phyloP scores from a whole-genome alignment of 92 coral and sea anemone species.

The Porites cylindrica region DNA sequence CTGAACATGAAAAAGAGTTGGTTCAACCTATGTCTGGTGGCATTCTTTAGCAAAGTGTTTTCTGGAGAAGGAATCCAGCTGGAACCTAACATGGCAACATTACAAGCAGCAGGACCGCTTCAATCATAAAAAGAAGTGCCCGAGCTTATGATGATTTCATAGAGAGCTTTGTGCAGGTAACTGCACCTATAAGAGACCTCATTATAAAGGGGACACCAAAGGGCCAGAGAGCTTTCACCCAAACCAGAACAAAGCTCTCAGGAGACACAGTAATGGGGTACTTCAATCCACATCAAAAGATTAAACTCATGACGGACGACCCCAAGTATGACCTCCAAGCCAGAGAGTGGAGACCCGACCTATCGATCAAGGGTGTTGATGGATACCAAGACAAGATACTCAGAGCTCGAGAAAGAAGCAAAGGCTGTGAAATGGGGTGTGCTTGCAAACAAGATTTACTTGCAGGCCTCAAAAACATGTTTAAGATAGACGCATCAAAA shows the following conservation, averaged over 20 bases:
- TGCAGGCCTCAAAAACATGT: conserved; percentile 32
- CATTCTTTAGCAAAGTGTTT: conserved; percentile 38
- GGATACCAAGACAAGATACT: conserved; percentile 17
- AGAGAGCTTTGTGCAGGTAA: conserved; percentile 13
- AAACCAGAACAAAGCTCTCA: not conserved
- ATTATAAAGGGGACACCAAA: conserved; percentile 24
- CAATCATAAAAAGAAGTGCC: conserved; percentile 20
- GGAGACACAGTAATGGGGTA: conserved; percentile 42
- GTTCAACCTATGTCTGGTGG: conserved; percentile 9
- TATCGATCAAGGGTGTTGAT: not conserved
- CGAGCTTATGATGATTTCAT: conserved; percentile 48
- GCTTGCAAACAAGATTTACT: conserved; percentile 42
- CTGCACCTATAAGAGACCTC: not conserved
- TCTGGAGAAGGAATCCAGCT: conserved; percentile 39
- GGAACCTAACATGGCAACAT: conserved; percentile 32
- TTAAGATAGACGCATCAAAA: conserved; percentile 20
- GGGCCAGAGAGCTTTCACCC: conserved; percentile 23
- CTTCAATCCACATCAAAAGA: conserved; percentile 19
- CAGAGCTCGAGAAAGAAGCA: conserved; percentile 51
- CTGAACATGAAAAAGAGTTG: not conserved
- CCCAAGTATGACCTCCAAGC: not conserved
- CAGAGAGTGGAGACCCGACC: conserved; percentile 2
- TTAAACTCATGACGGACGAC: not conserved
- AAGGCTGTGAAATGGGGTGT: conserved; percentile 57
- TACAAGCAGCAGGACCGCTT: conserved; percentile 22